Evolutionary conservation across 2,797 vertebrate species (phyloP).

Genomic region (Syndactyla subalaris): DNA sequence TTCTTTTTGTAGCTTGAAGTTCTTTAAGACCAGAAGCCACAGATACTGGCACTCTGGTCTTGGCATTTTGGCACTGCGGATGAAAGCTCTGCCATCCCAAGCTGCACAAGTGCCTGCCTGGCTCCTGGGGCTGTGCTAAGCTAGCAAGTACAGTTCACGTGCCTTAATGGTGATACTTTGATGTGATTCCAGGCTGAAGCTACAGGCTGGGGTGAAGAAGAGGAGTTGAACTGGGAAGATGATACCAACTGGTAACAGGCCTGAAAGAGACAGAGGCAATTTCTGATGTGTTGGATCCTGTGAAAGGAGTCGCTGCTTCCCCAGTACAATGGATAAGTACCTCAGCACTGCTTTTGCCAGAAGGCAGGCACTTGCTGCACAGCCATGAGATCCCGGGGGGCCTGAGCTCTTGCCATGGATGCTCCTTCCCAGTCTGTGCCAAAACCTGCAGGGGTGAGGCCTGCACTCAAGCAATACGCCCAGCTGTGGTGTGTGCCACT

Average conservation of each 20-base stretch:
- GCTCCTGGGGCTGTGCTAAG: not conserved
- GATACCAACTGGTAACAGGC: conserved; percentile 84
- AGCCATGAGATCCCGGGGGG: not conserved
- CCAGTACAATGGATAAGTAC: not conserved
- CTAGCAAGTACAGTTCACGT: not conserved
- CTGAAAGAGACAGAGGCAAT: not conserved
- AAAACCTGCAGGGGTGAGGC: conserved; percentile 18
- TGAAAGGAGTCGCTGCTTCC: not conserved
- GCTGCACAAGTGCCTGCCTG: not conserved
- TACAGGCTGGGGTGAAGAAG: conserved; percentile 92
- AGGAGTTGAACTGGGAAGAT: conserved; percentile 93
- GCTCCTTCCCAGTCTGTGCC: conserved; percentile 51
- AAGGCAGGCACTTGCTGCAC: conserved; percentile 44
- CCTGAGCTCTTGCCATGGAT: conserved; percentile 1
- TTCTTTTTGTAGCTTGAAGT: not conserved
- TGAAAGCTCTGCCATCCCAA: not conserved
- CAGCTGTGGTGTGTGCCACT: not conserved
- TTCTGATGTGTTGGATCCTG: not conserved
- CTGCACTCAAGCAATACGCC: not conserved
- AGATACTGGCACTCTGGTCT: not conserved
- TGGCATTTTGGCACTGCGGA: not conserved
- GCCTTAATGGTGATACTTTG: not conserved
- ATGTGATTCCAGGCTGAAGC: conserved; percentile 81
- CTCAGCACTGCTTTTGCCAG: conserved; percentile 52
- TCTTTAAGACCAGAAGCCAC: not conserved